Evolutionary conservation across 2,888 invertebrate genomes (phyloP).

Genomic region (Pinctada fucata): DNA sequence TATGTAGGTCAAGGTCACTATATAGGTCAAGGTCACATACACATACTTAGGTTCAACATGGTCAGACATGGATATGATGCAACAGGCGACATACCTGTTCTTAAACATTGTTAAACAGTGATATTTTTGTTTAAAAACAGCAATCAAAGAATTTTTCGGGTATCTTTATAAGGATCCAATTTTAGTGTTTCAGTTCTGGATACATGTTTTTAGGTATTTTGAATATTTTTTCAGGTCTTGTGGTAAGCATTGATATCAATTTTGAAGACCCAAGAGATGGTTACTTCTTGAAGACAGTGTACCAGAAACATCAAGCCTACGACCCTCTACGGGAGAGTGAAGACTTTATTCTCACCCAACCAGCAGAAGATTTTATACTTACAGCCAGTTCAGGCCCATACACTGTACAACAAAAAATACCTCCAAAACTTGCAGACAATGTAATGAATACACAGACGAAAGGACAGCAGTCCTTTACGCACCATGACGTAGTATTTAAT

Average conservation of each 20-base stretch:
- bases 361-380: slow-evolving; percentile 92
- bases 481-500: slow-evolving; percentile 62
- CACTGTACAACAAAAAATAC: slow-evolving; percentile 90
- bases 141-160: no score
- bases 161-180: no score
- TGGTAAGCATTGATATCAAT: slow-evolving; percentile 65
- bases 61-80: no score
- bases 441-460: slow-evolving; percentile 9
- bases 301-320: slow-evolving; percentile 59
- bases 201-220: no score
- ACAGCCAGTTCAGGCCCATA: slow-evolving; percentile 96
- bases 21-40: no score
- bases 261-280: slow-evolving; percentile 71
- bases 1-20: no score
- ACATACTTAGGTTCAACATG: no score
- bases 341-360: slow-evolving; percentile 93
- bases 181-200: no score
- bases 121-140: background rate
- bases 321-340: slow-evolving; percentile 82
- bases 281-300: slow-evolving; percentile 78
- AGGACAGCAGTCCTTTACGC: slow-evolving; percentile 45
- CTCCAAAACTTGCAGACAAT: slow-evolving; percentile 39
- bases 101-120: no score
- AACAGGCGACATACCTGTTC: no score
- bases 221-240: slow-evolving; percentile 53